Evolutionary conservation across 2,113 vertebrate species (phyloP).

Genomic region (Aptenodytes forsteri): DNA sequence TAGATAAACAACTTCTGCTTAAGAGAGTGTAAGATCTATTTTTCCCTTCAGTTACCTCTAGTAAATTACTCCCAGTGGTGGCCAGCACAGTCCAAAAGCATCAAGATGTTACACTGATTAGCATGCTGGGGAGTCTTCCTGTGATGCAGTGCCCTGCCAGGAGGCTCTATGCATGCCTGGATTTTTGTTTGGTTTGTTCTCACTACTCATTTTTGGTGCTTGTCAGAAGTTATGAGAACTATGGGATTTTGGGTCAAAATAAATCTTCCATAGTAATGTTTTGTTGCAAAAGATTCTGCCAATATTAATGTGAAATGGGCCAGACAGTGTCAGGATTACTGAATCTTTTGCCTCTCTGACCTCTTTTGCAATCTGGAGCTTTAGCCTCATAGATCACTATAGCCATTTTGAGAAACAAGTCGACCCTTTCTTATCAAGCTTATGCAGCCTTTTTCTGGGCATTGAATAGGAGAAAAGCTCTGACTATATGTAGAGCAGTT

Average conservation of each 20-base stretch:
- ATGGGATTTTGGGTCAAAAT: neutral
- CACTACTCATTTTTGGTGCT: neutral
- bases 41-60: neutral
- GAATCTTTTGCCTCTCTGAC: neutral
- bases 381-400: neutral
- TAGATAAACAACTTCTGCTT: neutral
- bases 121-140: neutral
- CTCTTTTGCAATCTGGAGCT: neutral
- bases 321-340: neutral
- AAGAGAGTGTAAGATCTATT: neutral
- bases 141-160: neutral
- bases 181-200: neutral
- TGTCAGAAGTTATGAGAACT: neutral
- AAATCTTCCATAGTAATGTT: neutral
- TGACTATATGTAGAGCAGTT: neutral
- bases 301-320: neutral
- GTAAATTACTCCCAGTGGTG: neutral
- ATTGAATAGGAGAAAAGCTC: neutral
- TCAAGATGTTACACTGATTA: neutral
- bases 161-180: neutral
- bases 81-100: neutral
- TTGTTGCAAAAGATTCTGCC: neutral
- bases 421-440: neutral
- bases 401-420: neutral
- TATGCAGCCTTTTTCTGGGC: neutral